Evolutionary conservation across 64 coral and sea anemone genomes (phyloP), one percentile per base, ranked within the genome.

Genomic region (Dendrophyllia cribrosa): DNA sequence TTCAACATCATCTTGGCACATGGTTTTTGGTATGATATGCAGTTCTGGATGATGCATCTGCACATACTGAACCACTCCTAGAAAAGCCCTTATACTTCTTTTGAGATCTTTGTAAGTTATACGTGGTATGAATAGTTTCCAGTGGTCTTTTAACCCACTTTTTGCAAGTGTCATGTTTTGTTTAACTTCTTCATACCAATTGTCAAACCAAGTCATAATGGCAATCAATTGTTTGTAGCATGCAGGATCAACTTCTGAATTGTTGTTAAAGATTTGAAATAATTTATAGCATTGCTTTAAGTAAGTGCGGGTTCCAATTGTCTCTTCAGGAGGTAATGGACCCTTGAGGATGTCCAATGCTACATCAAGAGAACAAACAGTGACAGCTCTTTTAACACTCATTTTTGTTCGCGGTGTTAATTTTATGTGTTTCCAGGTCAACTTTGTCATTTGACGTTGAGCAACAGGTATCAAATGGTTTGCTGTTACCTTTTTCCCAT

Each of bases 1-100:
- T 62, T 91, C 78, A 13, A 91, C 89, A 91, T 91, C 89, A 91
- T 91, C 89, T 48, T 91, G 89, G 20, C 89, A 91, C 78, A 91
- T 83, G 19, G 77, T 83, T 14, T 91, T 91, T 21, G 78, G 89
- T 23, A 91, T 82, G 43, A 91, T 83, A 9, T 91, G 77, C 5
- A 91, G 2, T 48, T 73, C 17, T 47, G 78, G 77, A 16, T 83
- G 52, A n/a, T 91, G 1, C 69, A 83, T 75, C 74, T 91, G 89
- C 47, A 91, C 69, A 84, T 91, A 85, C 51, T 91, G 89, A 2
- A 91, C 89, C 20, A 76, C 17, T 1, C 79, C 79, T 17, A 85
- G 56, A 74, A 91, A 91, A 22, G 89, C 89, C 20, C 89, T 64
- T 16, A 74, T 91, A 12, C 16, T 72, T 87, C 68, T 75, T 76